These are phyloP conservation scores for Cyclophora albipunctata DNA, from an alignment of 2,888 invertebrate species.

Conservation along the genomic window DNA sequence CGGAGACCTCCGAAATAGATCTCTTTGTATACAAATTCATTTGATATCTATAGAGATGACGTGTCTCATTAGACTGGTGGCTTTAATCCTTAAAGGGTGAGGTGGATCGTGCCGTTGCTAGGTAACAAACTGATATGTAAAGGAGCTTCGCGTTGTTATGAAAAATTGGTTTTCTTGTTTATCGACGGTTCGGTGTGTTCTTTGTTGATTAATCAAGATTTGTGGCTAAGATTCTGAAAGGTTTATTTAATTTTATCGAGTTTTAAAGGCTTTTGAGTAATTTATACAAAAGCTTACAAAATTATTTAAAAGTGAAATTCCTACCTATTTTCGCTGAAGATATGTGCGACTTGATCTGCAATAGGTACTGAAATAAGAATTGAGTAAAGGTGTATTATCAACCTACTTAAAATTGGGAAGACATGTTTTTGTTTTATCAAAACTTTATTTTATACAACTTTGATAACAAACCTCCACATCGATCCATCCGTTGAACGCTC, in stretches of 20 bases:
- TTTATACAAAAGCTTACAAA: neutral
- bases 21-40: constrained; percentile 9
- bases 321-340: too few relatives aligned
- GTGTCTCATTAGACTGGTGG: constrained; percentile 11
- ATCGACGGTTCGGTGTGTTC: neutral
- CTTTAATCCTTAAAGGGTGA: constrained; percentile 38
- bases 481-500: too few relatives aligned
- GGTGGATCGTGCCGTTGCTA: constrained; percentile 53
- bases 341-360: too few relatives aligned
- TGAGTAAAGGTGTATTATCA: too few relatives aligned
- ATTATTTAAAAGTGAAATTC: too few relatives aligned
- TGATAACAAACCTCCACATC: too few relatives aligned
- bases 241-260: neutral
- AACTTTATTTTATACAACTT: too few relatives aligned
- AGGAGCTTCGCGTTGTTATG: neutral
- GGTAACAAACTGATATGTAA: constrained; percentile 30
- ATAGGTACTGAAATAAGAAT: too few relatives aligned
- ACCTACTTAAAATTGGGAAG: too few relatives aligned
- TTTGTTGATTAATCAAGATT: too few relatives aligned
- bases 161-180: neutral
- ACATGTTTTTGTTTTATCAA: too few relatives aligned
- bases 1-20: neutral
- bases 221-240: too few relatives aligned
- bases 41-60: constrained; percentile 11
- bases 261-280: neutral